A percentile compares a stretch with the other conserved stretches of the same genome.
Evolutionary conservation across 2,113 vertebrate genomes (phyloP).

Genomic region (Nesogale talazaci): DNA sequence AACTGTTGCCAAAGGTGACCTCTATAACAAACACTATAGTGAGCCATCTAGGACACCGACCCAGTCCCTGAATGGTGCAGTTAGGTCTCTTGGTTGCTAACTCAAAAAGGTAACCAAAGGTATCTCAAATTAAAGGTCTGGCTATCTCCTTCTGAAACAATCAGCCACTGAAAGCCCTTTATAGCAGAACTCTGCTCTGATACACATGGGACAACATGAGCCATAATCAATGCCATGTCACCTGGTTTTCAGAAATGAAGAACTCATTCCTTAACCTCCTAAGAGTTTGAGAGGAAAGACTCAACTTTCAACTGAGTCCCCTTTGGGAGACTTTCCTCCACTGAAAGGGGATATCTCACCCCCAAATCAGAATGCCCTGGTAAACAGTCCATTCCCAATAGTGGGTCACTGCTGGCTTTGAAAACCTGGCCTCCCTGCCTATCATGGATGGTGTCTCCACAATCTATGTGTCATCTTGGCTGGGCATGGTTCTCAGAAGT

Average conservation of each 20-base stretch:
- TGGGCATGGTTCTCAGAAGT: too few relatives aligned
- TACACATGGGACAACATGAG: neutral
- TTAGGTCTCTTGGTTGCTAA: neutral
- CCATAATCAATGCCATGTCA: neutral
- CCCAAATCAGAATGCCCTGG: neutral
- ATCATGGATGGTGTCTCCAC: too few relatives aligned
- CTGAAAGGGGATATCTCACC: neutral
- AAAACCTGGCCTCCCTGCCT: neutral
- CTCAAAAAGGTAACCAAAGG: neutral
- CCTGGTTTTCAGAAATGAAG: neutral
- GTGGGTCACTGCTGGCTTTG: too few relatives aligned
- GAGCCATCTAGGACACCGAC: neutral
- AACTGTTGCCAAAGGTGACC: neutral
- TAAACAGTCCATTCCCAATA: neutral
- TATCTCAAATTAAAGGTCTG: neutral
- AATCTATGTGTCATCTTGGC: too few relatives aligned
- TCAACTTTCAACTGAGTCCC: too few relatives aligned
- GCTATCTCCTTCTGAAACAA: neutral
- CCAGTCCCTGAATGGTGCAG: neutral
- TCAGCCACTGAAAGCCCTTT: neutral
- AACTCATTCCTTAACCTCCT: rapidly evolving
- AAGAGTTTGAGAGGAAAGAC: neutral
- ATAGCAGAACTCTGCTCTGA: neutral
- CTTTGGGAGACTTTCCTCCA: rapidly evolving
- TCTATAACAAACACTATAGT: rapidly evolving